Evolutionary conservation across 2,797 vertebrate species (phyloP).

Genomic region (Pangasius larnaudii): DNA sequence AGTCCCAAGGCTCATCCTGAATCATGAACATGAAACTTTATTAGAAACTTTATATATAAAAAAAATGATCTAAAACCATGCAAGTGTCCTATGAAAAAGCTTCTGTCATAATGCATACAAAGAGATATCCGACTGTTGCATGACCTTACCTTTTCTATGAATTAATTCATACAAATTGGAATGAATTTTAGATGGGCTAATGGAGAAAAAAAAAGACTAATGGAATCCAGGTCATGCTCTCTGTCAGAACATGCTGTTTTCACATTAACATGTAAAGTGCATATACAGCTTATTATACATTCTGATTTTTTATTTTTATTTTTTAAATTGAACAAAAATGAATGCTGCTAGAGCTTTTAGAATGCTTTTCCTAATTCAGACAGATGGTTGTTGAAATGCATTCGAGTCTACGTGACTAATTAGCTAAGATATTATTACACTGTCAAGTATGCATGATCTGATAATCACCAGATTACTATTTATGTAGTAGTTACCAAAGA

Average conservation of each 20-base stretch:
- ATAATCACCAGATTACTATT: not conserved
- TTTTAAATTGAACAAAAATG: not conserved
- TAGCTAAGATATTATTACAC: constrained; percentile 1
- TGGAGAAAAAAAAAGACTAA: constrained; percentile 1
- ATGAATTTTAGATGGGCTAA: constrained; percentile 24
- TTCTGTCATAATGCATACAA: not conserved
- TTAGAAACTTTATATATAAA: not conserved
- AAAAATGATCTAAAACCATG: not conserved
- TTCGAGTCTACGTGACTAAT: not conserved
- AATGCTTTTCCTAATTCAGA: not conserved
- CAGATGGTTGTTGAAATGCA: constrained; percentile 23
- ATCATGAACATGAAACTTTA: not conserved
- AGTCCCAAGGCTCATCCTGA: not conserved
- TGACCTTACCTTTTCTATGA: constrained; percentile 20
- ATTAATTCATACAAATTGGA: constrained; percentile 24
- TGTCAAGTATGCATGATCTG: not conserved
- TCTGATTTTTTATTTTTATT: not conserved
- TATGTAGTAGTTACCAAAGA: not conserved
- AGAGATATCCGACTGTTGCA: not conserved
- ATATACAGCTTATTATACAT: not conserved
- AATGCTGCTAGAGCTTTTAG: not conserved
- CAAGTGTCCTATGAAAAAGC: not conserved
- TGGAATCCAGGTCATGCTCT: constrained; percentile 30
- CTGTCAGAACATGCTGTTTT: constrained; percentile 30
- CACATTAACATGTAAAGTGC: constrained; percentile 25